phyloP scores from a whole-genome alignment of 1,140 invertebrate species.

The Trachymyrmex septentrionalis region DNA sequence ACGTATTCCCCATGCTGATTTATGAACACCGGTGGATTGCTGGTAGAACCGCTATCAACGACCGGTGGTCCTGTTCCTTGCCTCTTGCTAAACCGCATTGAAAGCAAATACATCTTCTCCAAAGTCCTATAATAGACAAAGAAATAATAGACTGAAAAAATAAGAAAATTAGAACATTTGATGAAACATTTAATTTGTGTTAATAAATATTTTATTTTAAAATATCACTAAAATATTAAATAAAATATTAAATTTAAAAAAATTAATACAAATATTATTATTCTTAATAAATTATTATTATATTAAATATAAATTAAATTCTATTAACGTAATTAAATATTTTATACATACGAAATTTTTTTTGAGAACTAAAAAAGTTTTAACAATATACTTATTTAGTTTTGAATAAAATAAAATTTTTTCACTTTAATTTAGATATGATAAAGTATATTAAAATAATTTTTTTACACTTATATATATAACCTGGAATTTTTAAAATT shows the following conservation, averaged over 20 bases:
- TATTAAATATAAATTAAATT: background rate
- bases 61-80: background rate
- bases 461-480: background rate
- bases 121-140: background rate
- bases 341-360: background rate
- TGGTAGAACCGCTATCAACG: conserved; percentile 23
- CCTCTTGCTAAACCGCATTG: background rate
- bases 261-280: background rate
- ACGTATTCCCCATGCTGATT: conserved; percentile 37
- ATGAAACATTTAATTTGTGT: background rate
- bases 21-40: conserved; percentile 33
- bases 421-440: background rate
- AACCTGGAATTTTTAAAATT: background rate
- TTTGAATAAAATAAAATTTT: background rate
- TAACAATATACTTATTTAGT: background rate
- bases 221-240: background rate
- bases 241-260: too few relatives aligned
- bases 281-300: background rate
- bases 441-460: background rate
- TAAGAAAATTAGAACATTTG: background rate
- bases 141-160: background rate
- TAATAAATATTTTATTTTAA: background rate
- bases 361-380: background rate
- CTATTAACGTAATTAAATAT: background rate
- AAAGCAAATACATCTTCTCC: background rate